phyloP scores from a whole-genome alignment of 2,888 invertebrate genomes.

The Antheraea yamamai region DNA sequence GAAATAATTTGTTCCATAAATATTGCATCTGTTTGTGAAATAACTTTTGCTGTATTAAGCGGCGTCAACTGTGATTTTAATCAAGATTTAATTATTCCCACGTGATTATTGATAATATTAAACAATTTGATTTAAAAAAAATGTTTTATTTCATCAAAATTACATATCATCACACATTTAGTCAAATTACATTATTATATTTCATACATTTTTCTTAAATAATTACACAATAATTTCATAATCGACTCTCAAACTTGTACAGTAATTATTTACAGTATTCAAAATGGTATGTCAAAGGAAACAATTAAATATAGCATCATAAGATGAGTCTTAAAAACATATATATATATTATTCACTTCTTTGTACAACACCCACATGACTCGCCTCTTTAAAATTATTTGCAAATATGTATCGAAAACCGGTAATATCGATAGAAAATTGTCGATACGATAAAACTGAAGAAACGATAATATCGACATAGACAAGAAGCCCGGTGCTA shows the following conservation, averaged over 20 bases:
- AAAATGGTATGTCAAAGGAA: background rate
- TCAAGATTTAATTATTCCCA: background rate
- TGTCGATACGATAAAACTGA: no score
- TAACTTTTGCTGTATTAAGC: background rate
- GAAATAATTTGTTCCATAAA: background rate
- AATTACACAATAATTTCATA: background rate
- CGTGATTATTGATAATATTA: conserved; percentile 4
- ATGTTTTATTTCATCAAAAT: conserved; percentile 8
- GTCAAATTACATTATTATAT: conserved; percentile 2
- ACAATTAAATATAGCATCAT: background rate
- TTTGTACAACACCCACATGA: no score
- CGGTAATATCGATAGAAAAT: no score
- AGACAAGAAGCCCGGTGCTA: no score
- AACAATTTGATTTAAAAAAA: background rate
- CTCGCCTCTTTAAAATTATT: no score
- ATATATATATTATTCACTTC: no score
- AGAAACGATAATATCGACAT: no score
- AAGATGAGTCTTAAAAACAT: no score
- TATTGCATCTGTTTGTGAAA: background rate
- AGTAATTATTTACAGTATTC: background rate
- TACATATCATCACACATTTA: background rate
- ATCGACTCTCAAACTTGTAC: background rate
- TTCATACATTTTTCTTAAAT: background rate
- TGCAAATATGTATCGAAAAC: no score
- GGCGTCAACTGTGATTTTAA: background rate